phyloP scores from a whole-genome alignment of 2,797 vertebrate species.

The Heteromormyrus szaboi region DNA sequence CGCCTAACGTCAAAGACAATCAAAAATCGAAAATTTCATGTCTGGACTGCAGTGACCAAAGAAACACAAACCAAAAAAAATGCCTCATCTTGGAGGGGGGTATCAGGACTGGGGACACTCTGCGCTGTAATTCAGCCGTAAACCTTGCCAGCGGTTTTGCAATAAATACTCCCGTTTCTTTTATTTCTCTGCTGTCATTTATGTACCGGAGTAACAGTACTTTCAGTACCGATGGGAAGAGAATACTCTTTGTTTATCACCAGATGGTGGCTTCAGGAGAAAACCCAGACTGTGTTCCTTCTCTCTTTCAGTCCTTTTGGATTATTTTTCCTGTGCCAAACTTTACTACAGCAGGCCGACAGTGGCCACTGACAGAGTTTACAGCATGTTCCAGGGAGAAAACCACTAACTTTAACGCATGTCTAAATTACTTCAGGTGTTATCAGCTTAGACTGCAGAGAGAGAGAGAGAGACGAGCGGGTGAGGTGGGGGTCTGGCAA shows the following conservation, averaged over 20 bases:
- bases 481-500: neutral
- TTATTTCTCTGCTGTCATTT: neutral
- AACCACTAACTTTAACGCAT: slow-evolving; percentile 12
- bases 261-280: neutral
- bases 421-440: slow-evolving; percentile 22
- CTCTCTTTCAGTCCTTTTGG: neutral
- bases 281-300: neutral
- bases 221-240: neutral
- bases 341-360: neutral
- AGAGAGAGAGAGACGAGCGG: neutral
- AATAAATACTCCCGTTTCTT: neutral
- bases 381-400: slow-evolving; percentile 2
- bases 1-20: neutral
- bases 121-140: neutral
- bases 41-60: neutral
- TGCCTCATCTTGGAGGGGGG: neutral
- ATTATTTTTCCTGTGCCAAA: slow-evolving; percentile 8
- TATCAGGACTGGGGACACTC: neutral
- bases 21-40: neutral
- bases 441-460: slow-evolving; percentile 18
- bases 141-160: neutral
- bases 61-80: neutral
- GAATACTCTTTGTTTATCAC: neutral
- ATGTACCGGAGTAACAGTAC: neutral
- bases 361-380: slow-evolving; percentile 19